Evolutionary conservation across 2,113 vertebrate species (phyloP).

Genomic region (Rhadina sibilatrix): DNA sequence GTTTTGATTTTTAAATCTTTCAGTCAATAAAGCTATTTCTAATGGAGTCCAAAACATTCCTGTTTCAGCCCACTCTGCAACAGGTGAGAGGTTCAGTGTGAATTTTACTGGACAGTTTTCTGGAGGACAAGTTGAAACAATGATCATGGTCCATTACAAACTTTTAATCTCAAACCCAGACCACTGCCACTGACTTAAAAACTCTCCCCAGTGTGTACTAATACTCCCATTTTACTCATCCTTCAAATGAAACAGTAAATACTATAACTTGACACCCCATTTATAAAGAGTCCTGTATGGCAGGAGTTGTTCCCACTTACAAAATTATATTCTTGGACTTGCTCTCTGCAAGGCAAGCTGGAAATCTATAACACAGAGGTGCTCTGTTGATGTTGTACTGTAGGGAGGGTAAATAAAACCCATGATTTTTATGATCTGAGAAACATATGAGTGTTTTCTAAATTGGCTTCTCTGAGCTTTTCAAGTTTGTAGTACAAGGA

Average conservation of each 20-base stretch:
- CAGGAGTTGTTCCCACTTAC: not conserved
- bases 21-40: not conserved
- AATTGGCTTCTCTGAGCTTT: not conserved
- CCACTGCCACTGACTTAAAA: not conserved
- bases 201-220: not conserved
- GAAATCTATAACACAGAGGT: not conserved
- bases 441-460: not conserved
- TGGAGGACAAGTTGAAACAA: not conserved
- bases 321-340: not conserved
- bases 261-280: not conserved
- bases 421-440: not conserved
- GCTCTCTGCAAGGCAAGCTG: not conserved
- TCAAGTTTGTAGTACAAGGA: not conserved
- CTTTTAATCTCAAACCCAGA: not conserved
- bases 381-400: not conserved
- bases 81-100: not conserved
- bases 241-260: not conserved
- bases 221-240: not conserved
- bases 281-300: not conserved
- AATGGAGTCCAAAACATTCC: not conserved
- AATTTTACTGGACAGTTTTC: not conserved
- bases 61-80: not conserved
- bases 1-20: not conserved
- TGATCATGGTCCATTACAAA: not conserved
- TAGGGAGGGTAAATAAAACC: not conserved